These are phyloP conservation scores for Brenthis hecate DNA, from an alignment of 2,888 invertebrate genomes.

Conservation along the genomic window DNA sequence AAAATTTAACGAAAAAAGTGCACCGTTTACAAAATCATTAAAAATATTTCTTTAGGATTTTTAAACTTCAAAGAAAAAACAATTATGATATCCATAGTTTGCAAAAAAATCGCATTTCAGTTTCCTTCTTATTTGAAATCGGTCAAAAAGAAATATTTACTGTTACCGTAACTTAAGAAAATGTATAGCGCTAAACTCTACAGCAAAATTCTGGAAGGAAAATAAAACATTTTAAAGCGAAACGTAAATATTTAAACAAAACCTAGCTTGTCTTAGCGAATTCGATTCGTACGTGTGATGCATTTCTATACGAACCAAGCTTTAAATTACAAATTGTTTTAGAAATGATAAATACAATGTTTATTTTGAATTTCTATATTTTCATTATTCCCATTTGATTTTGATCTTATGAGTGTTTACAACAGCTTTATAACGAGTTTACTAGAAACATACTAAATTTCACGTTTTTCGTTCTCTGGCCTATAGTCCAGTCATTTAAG, in stretches of 20 bases:
- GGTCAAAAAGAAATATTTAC: not conserved
- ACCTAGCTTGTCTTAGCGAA: conserved; percentile 11
- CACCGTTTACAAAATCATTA: too few relatives aligned
- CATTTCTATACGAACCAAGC: not conserved
- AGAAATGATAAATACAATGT: not conserved
- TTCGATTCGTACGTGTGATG: conserved; percentile 19
- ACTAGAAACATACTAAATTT: too few relatives aligned
- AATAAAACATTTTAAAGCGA: conserved; percentile 15
- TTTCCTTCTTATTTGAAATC: not conserved
- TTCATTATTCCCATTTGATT: not conserved
- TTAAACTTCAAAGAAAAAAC: too few relatives aligned
- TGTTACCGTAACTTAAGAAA: not conserved
- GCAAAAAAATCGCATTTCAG: too few relatives aligned
- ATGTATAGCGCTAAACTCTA: not conserved
- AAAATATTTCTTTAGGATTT: too few relatives aligned
- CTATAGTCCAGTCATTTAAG: too few relatives aligned
- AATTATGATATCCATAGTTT: too few relatives aligned
- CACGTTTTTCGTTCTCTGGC: too few relatives aligned
- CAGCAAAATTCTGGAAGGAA: conserved; percentile 10
- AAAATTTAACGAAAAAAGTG: too few relatives aligned
- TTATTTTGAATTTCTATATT: not conserved
- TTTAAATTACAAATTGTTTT: conserved; percentile 2
- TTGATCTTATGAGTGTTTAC: not conserved
- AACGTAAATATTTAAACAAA: conserved; percentile 17
- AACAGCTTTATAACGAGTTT: too few relatives aligned